These are phyloP conservation scores for Pelecanoides urinatrix DNA, from an alignment of 2,113 vertebrate genomes.

Conservation along the genomic window DNA sequence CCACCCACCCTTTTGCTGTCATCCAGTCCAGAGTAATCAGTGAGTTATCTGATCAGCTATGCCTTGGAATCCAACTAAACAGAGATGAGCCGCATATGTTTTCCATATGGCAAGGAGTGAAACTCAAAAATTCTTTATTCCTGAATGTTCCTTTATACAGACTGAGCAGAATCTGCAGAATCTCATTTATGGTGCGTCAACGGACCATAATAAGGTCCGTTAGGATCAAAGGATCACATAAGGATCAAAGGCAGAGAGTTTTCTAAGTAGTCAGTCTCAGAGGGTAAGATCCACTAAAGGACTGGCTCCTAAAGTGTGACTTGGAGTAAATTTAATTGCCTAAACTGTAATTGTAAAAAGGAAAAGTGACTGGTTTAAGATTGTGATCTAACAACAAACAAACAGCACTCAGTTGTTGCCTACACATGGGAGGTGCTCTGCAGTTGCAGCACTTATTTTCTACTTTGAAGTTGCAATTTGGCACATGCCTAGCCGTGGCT, in stretches of 20 bases:
- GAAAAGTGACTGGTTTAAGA: background rate
- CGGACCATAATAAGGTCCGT: too few relatives aligned
- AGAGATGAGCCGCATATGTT: background rate
- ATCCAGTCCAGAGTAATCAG: background rate
- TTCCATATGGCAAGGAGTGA: background rate
- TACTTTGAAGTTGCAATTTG: background rate
- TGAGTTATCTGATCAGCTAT: background rate
- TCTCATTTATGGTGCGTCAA: background rate
- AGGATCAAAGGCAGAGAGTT: background rate
- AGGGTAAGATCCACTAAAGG: background rate
- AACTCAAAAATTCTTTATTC: background rate
- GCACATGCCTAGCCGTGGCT: background rate
- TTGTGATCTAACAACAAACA: background rate
- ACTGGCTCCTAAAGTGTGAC: background rate
- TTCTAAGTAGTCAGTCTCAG: background rate
- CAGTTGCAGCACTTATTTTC: background rate
- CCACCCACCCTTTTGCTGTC: background rate
- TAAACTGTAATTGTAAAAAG: background rate
- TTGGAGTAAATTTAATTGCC: background rate
- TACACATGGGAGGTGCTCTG: conserved; percentile 10
- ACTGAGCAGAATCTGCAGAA: background rate
- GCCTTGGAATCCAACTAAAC: background rate
- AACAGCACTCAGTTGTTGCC: background rate
- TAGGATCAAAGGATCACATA: too few relatives aligned
- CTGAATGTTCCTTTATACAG: background rate